Base-by-base conservation (phyloP, 2,888 invertebrate species). In the Colletes collaris region DNA sequence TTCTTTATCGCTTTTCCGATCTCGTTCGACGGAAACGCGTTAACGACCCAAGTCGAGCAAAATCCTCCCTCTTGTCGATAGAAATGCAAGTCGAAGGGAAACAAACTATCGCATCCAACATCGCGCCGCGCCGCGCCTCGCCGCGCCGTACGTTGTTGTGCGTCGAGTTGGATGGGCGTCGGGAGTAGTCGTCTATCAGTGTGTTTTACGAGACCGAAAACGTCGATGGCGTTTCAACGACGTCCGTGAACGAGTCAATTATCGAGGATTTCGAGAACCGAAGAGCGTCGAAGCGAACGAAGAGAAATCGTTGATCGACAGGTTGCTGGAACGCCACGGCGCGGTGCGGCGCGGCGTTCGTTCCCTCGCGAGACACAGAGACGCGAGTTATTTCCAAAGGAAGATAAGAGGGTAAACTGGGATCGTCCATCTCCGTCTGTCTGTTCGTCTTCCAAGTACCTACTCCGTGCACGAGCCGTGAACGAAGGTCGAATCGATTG, bases 221-320 rank as follows among this genome's bases (percentile, higher is more conserved):
- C 53, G 53, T 65, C 65, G 65, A 53, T 64, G 52, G 64, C 53
- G 53, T 65, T 55, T 40, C 65, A 50, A 63, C 63, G 50, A 59
- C 10, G 59, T 19, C 10, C 10, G 16, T 27, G 19, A 16, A 53
- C 64, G 53, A 53, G 64, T 65, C 64, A 65, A 62, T 62, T 68
- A 68, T 58, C 59, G 27, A 35, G 58, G 58, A 68, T 50, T 50
- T 50, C 58, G 58, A n/a, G 27, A 35, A 46, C 49, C 40, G 63
- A 27, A 49, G 27, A 2, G 53, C 64, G 13, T 8, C 1, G 35
- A 16, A 4, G 37, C 40, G 40, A 40, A 6, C 40, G 6, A n/a
- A 13, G 50, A 50, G 50, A 13, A 50, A n/a, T 11, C 50, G 50
- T n/a, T 13, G 52, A 55, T 37, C 55, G 56, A 46, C 56, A 10